Percentiles rank a stretch among this genome's conserved stretches.
These are phyloP conservation scores for Amblyraja radiata DNA, from an alignment of 2,797 vertebrate genomes.

Conservation along the genomic window DNA sequence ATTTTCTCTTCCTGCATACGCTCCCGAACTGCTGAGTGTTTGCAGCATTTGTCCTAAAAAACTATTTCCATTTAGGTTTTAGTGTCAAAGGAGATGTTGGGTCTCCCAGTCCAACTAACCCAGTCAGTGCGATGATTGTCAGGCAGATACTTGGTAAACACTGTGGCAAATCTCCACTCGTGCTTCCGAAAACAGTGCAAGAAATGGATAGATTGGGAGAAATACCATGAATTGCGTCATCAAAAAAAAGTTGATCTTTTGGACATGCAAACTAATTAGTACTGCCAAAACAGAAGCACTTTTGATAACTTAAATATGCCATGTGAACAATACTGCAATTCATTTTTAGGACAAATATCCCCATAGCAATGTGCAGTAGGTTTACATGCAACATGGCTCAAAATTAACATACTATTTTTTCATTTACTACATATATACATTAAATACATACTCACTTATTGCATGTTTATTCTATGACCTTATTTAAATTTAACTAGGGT, in stretches of 20 bases:
- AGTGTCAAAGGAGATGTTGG: too few relatives aligned
- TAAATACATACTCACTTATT: too few relatives aligned
- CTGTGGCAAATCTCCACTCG: background rate
- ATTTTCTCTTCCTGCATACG: too few relatives aligned
- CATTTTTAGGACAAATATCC: background rate
- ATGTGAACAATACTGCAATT: background rate
- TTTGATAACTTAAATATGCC: background rate
- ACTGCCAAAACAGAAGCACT: background rate
- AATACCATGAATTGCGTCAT: background rate
- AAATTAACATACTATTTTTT: background rate
- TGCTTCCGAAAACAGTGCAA: background rate
- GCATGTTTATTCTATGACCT: background rate
- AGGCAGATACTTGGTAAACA: too few relatives aligned
- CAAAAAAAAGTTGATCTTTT: background rate
- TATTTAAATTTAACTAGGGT: background rate
- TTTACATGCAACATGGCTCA: background rate
- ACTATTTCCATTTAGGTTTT: too few relatives aligned
- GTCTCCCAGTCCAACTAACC: too few relatives aligned
- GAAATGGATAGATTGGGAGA: background rate
- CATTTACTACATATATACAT: background rate
- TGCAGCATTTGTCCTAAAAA: too few relatives aligned
- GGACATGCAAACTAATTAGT: background rate
- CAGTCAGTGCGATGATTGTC: too few relatives aligned
- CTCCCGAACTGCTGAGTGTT: too few relatives aligned
- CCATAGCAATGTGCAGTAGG: background rate